Conservation (phyloP, 1,140 invertebrate genomes). For the Bombus pascuorum region DNA sequence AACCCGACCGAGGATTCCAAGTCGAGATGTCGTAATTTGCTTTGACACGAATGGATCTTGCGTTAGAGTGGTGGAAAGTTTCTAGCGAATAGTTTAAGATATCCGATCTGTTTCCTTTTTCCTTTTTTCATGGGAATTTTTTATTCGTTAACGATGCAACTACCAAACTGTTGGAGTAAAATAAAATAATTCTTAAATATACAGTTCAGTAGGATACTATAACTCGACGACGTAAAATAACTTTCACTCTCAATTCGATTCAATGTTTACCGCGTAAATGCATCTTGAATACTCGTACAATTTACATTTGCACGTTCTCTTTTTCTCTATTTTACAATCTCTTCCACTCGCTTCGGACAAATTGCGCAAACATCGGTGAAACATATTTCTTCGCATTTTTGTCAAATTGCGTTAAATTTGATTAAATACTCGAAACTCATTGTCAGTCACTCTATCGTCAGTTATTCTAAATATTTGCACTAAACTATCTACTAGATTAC, state of each 20-base stretch:
- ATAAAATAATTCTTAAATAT: neutral
- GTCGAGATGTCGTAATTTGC: neutral
- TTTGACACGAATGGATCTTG: neutral
- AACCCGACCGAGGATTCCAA: neutral
- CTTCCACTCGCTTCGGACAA: neutral
- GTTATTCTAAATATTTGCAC: no score
- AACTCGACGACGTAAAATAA: neutral
- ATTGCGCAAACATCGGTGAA: neutral
- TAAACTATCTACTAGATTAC: no score
- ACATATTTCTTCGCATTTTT: neutral
- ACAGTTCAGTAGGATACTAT: neutral
- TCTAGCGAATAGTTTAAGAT: neutral
- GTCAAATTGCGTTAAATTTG: neutral
- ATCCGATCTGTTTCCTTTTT: neutral
- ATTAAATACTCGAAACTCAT: neutral
- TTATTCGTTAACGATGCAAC: no score
- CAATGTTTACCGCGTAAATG: neutral
- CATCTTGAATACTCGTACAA: neutral
- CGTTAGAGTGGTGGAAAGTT: neutral
- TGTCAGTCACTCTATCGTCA: neutral
- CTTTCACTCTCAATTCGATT: neutral
- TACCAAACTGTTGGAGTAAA: no score
- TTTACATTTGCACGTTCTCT: neutral
- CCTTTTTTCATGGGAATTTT: neutral
- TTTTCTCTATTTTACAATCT: neutral